Percentiles rank a stretch among this genome's conserved stretches.
Evolutionary conservation across 2,888 invertebrate genomes (phyloP).

Genomic region (Iselma pallidipennis): DNA sequence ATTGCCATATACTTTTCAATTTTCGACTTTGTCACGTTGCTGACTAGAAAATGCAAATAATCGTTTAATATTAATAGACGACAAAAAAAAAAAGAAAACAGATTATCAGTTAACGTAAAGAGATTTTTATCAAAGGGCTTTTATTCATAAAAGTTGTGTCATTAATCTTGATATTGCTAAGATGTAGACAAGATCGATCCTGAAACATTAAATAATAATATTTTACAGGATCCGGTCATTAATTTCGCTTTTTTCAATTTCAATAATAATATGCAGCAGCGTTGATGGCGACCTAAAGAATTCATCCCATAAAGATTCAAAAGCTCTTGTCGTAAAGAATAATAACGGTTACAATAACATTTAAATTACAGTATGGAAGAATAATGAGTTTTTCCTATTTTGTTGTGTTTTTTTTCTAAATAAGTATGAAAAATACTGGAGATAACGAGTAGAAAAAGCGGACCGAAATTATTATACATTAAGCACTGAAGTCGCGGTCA

Average conservation of each 20-base stretch:
- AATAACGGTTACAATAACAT: neutral
- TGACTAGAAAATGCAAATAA: slow-evolving; percentile 30
- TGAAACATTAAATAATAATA: slow-evolving; percentile 25
- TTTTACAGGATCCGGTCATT: slow-evolving; percentile 18
- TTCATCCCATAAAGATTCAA: neutral
- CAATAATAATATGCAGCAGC: slow-evolving; percentile 9
- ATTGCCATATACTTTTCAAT: slow-evolving; percentile 7
- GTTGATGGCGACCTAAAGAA: neutral
- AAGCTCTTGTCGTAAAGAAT: neutral
- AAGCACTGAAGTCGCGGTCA: too few relatives aligned
- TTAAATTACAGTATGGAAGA: neutral
- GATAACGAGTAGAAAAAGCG: neutral
- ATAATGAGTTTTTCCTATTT: neutral
- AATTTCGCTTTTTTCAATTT: slow-evolving; percentile 10
- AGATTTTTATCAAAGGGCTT: slow-evolving; percentile 17
- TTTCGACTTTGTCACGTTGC: slow-evolving; percentile 1
- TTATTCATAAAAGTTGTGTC: slow-evolving; percentile 18
- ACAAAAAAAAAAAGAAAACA: too few relatives aligned
- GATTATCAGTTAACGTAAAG: too few relatives aligned
- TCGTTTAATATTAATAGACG: too few relatives aligned
- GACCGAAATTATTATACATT: too few relatives aligned
- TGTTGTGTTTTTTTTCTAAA: neutral
- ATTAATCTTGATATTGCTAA: slow-evolving; percentile 23
- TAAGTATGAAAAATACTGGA: neutral
- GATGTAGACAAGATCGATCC: slow-evolving; percentile 15